These are phyloP conservation scores for Aurelia aurita DNA, from an alignment of 30 jellyfish, hydroid and myxozoan genomes.

Conservation along the genomic window DNA sequence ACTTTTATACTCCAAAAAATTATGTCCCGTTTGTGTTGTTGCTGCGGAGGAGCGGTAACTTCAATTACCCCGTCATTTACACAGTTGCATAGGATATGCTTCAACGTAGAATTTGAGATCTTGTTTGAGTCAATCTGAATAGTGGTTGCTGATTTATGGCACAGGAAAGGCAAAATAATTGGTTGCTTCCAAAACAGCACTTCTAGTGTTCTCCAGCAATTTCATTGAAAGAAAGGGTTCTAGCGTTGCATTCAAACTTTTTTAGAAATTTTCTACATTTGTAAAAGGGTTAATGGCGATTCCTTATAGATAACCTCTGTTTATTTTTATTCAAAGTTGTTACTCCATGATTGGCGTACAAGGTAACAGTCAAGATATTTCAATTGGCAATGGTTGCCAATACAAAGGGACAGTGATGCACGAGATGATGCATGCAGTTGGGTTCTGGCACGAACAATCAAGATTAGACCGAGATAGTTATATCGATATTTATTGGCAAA, in stretches of 20 bases:
- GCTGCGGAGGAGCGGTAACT: too few relatives aligned
- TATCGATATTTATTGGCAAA: slow-evolving; percentile 50
- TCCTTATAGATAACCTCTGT: neutral
- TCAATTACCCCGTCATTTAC: too few relatives aligned
- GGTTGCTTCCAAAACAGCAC: too few relatives aligned
- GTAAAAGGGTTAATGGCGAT: neutral
- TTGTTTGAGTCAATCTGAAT: neutral
- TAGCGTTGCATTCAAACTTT: too few relatives aligned
- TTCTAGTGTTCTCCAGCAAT: too few relatives aligned
- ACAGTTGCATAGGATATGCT: too few relatives aligned
- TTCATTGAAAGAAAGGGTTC: too few relatives aligned
- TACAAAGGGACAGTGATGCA: slow-evolving; percentile 61
- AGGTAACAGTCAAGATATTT: slow-evolving; percentile 52
- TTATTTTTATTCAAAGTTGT: slow-evolving; percentile 10
- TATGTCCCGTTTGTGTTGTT: too few relatives aligned
- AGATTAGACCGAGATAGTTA: slow-evolving; percentile 43
- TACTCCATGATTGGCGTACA: slow-evolving; percentile 45
- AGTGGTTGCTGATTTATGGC: too few relatives aligned
- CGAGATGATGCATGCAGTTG: slow-evolving; percentile 71
- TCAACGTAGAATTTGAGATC: neutral
- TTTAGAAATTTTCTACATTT: too few relatives aligned
- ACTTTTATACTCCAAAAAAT: too few relatives aligned
- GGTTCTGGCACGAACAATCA: slow-evolving; percentile 68
- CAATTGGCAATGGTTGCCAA: slow-evolving; percentile 47
- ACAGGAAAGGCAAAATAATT: too few relatives aligned